Conservation (phyloP, 2,113 vertebrate genomes). For the Odobenus rosmarus region DNA sequence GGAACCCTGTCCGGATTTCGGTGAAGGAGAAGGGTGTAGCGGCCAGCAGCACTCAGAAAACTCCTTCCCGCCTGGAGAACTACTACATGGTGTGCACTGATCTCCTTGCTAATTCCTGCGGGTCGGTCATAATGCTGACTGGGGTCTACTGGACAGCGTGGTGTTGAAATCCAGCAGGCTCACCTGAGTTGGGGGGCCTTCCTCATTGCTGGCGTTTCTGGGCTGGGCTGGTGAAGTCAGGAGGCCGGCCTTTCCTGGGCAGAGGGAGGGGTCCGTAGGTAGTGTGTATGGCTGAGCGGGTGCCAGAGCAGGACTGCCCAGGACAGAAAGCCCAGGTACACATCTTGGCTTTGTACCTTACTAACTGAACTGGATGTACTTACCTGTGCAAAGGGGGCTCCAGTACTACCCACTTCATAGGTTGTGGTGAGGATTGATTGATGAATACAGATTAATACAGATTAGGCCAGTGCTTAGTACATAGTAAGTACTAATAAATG, state of each 20-base stretch:
- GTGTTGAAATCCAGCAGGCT: neutral
- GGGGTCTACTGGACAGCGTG: neutral
- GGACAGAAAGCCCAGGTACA: neutral
- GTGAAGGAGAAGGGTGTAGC: conserved; percentile 97
- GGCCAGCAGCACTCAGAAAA: conserved; percentile 90
- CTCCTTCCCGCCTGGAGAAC: conserved; percentile 93
- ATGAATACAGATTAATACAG: too few relatives aligned
- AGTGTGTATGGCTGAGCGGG: neutral
- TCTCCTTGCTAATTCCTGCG: neutral
- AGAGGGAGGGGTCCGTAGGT: too few relatives aligned
- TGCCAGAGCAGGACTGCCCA: rapidly evolving
- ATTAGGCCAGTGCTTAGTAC: neutral
- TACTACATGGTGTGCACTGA: conserved; percentile 90
- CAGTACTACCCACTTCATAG: rapidly evolving
- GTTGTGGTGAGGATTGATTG: neutral
- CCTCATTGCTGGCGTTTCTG: neutral
- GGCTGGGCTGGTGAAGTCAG: neutral
- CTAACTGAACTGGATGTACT: neutral
- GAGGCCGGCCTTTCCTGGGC: neutral
- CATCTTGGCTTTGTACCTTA: neutral
- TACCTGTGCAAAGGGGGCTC: neutral
- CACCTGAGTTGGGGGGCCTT: rapidly evolving
- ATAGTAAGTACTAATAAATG: rapidly evolving
- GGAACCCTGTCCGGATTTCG: conserved; percentile 94
- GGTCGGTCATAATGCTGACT: neutral